These are phyloP conservation scores for Chymomyza amoena DNA, from an alignment of 2,888 invertebrate species.

Conservation along the genomic window DNA sequence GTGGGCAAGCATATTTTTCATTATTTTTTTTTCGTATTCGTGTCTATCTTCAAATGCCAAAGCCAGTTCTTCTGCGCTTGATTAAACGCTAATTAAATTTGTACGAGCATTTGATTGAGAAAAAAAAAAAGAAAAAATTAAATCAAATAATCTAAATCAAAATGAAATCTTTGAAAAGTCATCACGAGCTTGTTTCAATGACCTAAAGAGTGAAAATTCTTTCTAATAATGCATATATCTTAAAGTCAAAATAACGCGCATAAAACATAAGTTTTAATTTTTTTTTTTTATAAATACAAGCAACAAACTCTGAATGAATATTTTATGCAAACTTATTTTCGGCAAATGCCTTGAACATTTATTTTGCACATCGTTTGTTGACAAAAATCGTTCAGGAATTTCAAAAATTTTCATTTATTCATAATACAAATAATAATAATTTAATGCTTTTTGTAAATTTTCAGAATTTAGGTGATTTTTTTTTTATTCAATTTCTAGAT, in stretches of 20 bases:
- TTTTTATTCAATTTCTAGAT: no score
- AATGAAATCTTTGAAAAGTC: not conserved
- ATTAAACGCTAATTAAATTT: conserved; percentile 47
- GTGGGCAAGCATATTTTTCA: not conserved
- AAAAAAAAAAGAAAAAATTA: not conserved
- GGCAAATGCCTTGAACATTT: not conserved
- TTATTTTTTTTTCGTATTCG: no score
- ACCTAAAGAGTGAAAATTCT: no score
- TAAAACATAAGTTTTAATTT: not conserved
- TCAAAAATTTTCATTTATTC: no score
- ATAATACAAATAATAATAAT: no score
- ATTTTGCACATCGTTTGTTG: not conserved
- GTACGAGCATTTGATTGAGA: conserved; percentile 22
- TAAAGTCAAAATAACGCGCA: not conserved
- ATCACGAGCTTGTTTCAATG: not conserved
- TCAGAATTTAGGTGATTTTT: no score
- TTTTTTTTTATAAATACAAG: not conserved
- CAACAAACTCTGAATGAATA: no score
- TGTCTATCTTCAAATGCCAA: not conserved
- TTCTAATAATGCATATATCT: not conserved
- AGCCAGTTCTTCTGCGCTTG: conserved; percentile 27
- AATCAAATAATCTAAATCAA: not conserved
- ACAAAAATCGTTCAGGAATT: no score
- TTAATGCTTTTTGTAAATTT: no score
- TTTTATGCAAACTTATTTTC: not conserved